Percentiles rank a stretch among this genome's conserved stretches.
Conservation (phyloP, 2,113 vertebrate genomes). For the Oceanodroma tethys region DNA sequence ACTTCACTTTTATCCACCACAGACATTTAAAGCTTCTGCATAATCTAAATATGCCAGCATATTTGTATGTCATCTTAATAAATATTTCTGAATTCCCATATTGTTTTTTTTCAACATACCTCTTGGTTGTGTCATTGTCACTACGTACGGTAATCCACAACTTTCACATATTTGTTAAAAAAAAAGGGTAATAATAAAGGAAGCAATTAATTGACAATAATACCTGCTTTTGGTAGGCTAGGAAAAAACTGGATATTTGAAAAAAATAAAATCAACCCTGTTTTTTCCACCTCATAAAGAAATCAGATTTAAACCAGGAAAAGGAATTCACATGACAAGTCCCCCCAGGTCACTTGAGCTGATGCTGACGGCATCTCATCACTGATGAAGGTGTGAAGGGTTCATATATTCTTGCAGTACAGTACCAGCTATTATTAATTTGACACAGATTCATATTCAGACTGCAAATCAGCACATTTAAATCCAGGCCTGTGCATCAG, state of each 20-base stretch:
- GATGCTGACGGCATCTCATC: neutral
- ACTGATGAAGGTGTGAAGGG: neutral
- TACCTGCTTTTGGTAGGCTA: neutral
- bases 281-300: neutral
- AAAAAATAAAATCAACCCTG: neutral
- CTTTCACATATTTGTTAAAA: neutral
- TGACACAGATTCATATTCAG: neutral
- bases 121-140: neutral
- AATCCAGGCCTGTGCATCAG: neutral
- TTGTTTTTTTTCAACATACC: neutral
- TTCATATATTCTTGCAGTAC: neutral
- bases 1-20: neutral
- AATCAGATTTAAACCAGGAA: neutral
- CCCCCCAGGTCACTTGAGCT: neutral
- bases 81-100: neutral
- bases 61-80: neutral
- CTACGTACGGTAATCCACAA: neutral
- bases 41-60: neutral
- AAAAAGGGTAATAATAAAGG: neutral
- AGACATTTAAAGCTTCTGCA: neutral
- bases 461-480: neutral
- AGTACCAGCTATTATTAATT: neutral
- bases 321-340: neutral
- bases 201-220: neutral
- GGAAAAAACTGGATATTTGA: neutral